phyloP scores from a whole-genome alignment of 2,113 vertebrate species.

The Pteronura brasiliensis region DNA sequence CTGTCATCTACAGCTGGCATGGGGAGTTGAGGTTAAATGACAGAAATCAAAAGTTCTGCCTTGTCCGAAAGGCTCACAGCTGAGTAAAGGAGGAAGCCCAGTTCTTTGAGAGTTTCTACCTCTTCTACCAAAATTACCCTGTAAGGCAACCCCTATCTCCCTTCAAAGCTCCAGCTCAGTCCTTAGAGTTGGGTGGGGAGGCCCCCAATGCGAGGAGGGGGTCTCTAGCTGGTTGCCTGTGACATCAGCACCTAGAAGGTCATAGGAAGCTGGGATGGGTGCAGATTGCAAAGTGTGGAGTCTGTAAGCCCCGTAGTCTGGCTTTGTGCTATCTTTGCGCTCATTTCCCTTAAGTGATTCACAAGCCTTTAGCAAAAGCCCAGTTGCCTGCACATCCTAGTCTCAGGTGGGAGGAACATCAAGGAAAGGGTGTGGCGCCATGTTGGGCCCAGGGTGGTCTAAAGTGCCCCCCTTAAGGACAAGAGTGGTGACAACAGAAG shows the following conservation, averaged over 20 bases:
- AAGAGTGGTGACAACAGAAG: not conserved
- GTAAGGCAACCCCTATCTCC: not conserved
- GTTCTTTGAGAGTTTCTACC: not conserved
- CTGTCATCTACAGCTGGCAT: not conserved
- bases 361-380: not conserved
- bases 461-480: not conserved
- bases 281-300: not conserved
- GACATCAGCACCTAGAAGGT: not conserved
- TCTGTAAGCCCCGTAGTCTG: not conserved
- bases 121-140: not conserved
- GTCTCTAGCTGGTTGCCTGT: not conserved
- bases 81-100: not conserved
- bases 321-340: not conserved
- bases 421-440: not conserved
- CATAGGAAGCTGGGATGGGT: too few relatives aligned
- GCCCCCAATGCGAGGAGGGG: not conserved
- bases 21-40: not conserved
- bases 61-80: not conserved
- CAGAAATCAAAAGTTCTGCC: not conserved
- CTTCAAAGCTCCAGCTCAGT: not conserved
- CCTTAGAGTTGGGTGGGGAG: not conserved
- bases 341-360: not conserved
- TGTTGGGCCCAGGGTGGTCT: not conserved
- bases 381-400: not conserved
- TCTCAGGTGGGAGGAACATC: not conserved